phyloP scores from a whole-genome alignment of 2,113 vertebrate species.

The Bos javanicus region DNA sequence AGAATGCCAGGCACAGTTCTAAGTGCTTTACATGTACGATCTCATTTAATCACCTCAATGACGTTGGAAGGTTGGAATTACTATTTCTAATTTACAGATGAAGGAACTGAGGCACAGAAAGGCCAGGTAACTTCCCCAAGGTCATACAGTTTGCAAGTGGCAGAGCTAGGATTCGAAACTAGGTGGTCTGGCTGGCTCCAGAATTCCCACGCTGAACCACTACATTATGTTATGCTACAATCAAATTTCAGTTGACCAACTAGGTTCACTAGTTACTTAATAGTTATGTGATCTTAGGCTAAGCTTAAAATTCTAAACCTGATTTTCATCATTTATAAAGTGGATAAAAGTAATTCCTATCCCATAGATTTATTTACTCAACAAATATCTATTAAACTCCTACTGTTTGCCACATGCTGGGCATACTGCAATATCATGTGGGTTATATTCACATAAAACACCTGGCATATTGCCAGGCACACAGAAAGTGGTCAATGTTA shows the following conservation, averaged over 20 bases:
- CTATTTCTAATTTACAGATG: background rate
- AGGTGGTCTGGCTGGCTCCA: background rate
- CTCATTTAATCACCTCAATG: background rate
- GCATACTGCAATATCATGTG: background rate
- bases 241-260: background rate
- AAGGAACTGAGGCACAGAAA: background rate
- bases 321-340: conserved; percentile 12
- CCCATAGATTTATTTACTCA: background rate
- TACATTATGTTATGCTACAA: background rate
- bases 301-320: background rate
- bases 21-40: background rate
- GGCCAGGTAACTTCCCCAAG: background rate
- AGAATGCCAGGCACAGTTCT: background rate
- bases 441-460: background rate
- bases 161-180: background rate
- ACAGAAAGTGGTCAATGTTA: background rate
- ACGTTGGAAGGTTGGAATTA: background rate
- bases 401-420: background rate
- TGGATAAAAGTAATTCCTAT: background rate
- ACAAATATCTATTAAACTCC: background rate
- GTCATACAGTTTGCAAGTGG: background rate
- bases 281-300: background rate
- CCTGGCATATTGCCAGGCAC: background rate
- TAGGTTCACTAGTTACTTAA: background rate
- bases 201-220: background rate